Evolutionary conservation across 1,140 invertebrate genomes (phyloP).

Genomic region (Daktulosphaira vitifoliae): DNA sequence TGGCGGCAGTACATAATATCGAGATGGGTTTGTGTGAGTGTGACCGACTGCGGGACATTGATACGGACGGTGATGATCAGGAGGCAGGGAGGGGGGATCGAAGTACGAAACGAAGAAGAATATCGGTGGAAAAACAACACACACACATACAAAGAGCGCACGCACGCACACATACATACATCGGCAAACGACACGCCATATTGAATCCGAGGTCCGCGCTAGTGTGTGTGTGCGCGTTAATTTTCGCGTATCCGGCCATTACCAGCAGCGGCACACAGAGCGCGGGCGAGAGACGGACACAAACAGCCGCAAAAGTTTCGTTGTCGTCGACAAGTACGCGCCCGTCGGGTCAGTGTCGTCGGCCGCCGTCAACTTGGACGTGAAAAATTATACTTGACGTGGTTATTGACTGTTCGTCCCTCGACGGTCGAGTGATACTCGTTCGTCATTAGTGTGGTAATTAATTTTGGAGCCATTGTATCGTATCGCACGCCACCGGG

Average conservation of each 20-base stretch:
- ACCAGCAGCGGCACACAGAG: neutral
- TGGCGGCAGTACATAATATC: neutral
- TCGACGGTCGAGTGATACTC: too few species aligned
- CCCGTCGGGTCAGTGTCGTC: too few species aligned
- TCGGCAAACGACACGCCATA: slow-evolving; percentile 19
- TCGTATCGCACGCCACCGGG: too few species aligned
- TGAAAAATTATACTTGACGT: too few species aligned
- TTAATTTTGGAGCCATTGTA: too few species aligned
- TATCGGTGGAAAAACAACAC: slow-evolving; percentile 33
- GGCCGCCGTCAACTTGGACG: too few species aligned
- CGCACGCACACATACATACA: neutral
- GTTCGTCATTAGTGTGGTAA: too few species aligned
- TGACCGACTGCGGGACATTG: slow-evolving; percentile 29
- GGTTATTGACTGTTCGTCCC: too few species aligned
- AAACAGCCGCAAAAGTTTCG: too few species aligned
- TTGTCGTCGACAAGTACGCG: too few species aligned
- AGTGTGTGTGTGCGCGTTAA: slow-evolving; percentile 11
- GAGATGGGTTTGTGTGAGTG: slow-evolving; percentile 17
- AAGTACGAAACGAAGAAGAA: slow-evolving; percentile 32
- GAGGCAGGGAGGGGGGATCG: neutral
- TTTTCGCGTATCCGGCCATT: slow-evolving; percentile 33
- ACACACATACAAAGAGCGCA: slow-evolving; percentile 26
- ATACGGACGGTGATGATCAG: slow-evolving; percentile 1
- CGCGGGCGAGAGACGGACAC: too few species aligned
- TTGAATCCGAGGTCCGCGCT: slow-evolving; percentile 20